Evolutionary conservation across 53 echinoderm and acorn worm species (phyloP).

Genomic region (Holothuria leucospilota): DNA sequence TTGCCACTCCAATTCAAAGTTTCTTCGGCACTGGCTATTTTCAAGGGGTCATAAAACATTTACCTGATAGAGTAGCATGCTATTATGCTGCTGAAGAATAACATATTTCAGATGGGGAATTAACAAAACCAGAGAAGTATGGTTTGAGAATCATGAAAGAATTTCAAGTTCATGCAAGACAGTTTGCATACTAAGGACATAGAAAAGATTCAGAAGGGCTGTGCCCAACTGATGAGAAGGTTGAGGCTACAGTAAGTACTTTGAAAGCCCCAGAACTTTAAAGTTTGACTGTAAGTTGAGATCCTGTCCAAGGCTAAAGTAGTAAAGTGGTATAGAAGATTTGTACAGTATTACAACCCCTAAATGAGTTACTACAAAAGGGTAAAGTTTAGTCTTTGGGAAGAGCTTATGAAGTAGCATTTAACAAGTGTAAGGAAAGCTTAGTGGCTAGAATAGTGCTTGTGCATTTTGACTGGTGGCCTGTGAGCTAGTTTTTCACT

Average conservation of each 20-base stretch:
- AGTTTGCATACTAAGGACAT: background rate
- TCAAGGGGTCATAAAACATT: conserved; percentile 54
- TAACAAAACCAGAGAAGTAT: background rate
- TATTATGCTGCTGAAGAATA: background rate
- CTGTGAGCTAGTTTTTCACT: too few species aligned
- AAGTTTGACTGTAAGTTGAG: conserved; percentile 31
- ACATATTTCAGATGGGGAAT: background rate
- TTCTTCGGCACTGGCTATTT: conserved; percentile 57
- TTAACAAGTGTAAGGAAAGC: background rate
- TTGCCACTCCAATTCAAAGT: conserved; percentile 51
- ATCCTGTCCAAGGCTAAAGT: conserved; percentile 20
- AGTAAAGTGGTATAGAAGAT: conserved; percentile 46
- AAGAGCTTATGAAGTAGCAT: background rate
- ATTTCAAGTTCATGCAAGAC: conserved; percentile 52
- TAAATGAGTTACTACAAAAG: conserved; percentile 16
- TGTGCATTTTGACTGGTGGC: conserved; percentile 27
- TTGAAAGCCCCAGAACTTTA: conserved; percentile 16
- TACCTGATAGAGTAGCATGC: conserved; percentile 26
- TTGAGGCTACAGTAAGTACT: conserved; percentile 12
- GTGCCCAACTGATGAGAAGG: conserved; percentile 1
- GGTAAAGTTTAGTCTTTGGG: background rate
- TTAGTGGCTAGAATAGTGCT: background rate
- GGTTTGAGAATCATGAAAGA: conserved; percentile 32
- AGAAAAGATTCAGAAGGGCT: background rate
- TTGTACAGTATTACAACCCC: conserved; percentile 5